These are phyloP conservation scores for Agrotis clavis DNA, from an alignment of 2,888 invertebrate species.

Conservation along the genomic window DNA sequence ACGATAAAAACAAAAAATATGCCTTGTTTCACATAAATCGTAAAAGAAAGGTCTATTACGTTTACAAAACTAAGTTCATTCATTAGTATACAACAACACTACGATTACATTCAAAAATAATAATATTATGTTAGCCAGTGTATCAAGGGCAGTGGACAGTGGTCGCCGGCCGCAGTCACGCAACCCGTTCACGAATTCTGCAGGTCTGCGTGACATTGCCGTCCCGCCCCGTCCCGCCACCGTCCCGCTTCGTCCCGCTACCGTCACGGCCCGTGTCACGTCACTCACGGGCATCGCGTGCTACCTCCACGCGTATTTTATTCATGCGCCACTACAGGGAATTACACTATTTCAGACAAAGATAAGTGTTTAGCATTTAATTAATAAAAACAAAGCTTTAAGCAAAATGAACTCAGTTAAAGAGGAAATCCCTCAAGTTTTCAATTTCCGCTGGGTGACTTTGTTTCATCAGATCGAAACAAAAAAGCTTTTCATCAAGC, in stretches of 20 bases:
- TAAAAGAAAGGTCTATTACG: too few species aligned
- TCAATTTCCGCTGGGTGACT: not conserved
- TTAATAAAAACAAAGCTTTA: too few species aligned
- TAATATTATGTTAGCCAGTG: slow-evolving; percentile 3
- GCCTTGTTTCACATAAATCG: too few species aligned
- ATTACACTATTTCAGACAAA: slow-evolving; percentile 11
- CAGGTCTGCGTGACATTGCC: slow-evolving; percentile 24
- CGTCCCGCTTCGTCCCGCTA: not conserved
- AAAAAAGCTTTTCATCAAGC: slow-evolving; percentile 5
- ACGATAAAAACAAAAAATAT: too few species aligned
- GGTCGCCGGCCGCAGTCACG: slow-evolving; percentile 32
- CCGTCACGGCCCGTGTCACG: not conserved
- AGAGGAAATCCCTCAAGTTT: not conserved
- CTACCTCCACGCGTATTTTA: slow-evolving; percentile 10
- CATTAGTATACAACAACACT: not conserved
- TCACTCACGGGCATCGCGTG: slow-evolving; percentile 14
- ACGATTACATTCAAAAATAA: not conserved
- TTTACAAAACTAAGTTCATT: slow-evolving; percentile 22
- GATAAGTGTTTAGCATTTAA: slow-evolving; percentile 11
- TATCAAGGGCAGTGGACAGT: slow-evolving; percentile 34
- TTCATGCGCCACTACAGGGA: slow-evolving; percentile 17
- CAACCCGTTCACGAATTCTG: slow-evolving; percentile 26
- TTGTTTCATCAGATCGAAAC: not conserved
- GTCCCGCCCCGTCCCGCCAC: not conserved
- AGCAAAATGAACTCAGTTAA: not conserved